These are phyloP conservation scores for Pangasianodon hypophthalmus DNA, from an alignment of 2,113 vertebrate genomes.

Conservation along the genomic window DNA sequence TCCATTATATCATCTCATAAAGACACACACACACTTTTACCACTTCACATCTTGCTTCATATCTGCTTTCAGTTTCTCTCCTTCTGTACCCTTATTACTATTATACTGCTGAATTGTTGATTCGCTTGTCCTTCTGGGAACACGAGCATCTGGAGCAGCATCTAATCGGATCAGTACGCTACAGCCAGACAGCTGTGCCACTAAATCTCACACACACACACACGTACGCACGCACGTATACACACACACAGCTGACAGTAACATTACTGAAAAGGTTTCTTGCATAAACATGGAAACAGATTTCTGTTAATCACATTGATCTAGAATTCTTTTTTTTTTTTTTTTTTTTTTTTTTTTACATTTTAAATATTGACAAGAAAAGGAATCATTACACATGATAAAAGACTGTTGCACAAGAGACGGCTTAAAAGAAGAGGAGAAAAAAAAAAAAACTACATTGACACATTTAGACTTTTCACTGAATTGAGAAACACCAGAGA, in stretches of 20 bases:
- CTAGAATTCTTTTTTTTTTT: background rate
- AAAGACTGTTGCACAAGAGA: background rate
- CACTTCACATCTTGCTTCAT: background rate
- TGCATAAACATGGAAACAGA: background rate
- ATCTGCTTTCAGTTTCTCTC: background rate
- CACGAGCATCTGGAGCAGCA: background rate
- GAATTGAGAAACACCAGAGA: background rate
- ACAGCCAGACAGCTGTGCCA: background rate
- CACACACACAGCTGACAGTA: background rate
- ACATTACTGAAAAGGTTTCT: background rate
- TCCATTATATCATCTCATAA: background rate
- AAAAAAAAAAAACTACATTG: background rate
- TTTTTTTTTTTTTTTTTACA: background rate
- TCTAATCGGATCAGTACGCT: background rate
- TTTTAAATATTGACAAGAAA: background rate
- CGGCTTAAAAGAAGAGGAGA: no score
- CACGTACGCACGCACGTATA: background rate
- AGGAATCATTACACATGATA: background rate
- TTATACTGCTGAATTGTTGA: background rate
- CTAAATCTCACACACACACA: background rate
- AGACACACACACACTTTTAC: background rate
- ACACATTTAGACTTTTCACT: background rate
- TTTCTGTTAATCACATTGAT: background rate
- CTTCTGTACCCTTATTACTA: background rate
- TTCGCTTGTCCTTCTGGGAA: slow-evolving; percentile 11